These are phyloP conservation scores for Acanthopleura granulata DNA, from an alignment of 2,888 invertebrate genomes.

Conservation along the genomic window DNA sequence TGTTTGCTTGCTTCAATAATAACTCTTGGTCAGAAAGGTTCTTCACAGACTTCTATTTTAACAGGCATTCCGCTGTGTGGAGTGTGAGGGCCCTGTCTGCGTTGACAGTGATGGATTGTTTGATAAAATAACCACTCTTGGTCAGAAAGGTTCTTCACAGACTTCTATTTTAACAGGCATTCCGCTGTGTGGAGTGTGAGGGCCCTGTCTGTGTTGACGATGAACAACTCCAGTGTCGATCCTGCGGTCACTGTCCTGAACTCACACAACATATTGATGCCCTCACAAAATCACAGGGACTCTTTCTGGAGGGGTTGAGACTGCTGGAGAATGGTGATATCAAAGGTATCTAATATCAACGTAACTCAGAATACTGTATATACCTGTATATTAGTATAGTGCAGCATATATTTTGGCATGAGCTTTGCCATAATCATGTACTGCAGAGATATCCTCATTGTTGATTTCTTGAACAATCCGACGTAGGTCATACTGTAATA, in stretches of 20 bases:
- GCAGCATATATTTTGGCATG: too few species aligned
- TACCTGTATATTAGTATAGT: too few species aligned
- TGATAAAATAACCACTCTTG: too few species aligned
- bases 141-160: too few species aligned
- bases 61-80: slow-evolving; percentile 52
- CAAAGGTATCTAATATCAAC: slow-evolving; percentile 33
- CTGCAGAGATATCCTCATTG: too few species aligned
- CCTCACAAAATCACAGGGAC: slow-evolving; percentile 32
- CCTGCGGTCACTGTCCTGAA: not conserved
- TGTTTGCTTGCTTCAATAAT: too few species aligned
- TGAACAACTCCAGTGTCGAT: not conserved
- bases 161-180: slow-evolving; percentile 28
- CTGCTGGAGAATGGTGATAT: slow-evolving; percentile 40
- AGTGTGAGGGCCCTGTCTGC: slow-evolving; percentile 52
- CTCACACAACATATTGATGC: not conserved
- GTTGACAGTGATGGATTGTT: not conserved
- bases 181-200: slow-evolving; percentile 55
- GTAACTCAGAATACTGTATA: too few species aligned
- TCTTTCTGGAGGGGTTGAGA: slow-evolving; percentile 33
- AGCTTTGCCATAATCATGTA: too few species aligned
- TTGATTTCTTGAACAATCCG: too few species aligned
- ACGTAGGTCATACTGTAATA: too few species aligned
- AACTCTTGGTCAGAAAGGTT: too few species aligned
- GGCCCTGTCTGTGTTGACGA: slow-evolving; percentile 39
- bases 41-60: too few species aligned